Evolutionary conservation across 1,140 invertebrate genomes (phyloP), one percentile per base, ranked within the genome.

Genomic region (Dendroctonus valens): DNA sequence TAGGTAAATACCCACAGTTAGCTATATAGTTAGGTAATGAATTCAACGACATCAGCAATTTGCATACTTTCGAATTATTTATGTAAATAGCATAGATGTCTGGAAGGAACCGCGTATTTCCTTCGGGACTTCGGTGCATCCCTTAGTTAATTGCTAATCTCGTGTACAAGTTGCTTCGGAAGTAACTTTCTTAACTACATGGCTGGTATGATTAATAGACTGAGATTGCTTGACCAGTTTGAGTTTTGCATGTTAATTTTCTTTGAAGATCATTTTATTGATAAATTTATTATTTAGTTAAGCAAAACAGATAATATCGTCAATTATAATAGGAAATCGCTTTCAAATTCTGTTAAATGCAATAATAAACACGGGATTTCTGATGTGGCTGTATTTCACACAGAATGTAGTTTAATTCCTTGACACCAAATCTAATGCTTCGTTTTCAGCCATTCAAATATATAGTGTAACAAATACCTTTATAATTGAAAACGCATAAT

Each of bases 131-230:
- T 65, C 41, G 62, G 62, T 65, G 62, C 62, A 65, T 65, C 52
- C 62, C 53, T n/a, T 51, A 65, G 52, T 57, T 57, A 65, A 65
- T 65, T 65, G 62, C 52, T 65, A 65, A 65, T 65, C 49, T 55
- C 62, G 42, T 65, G 53, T 65, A 55, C 52, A 65, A 54, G 53
- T 55, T 65, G 8, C 11, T 39, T 49, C 38, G 6, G 53, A 57
- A 61, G 48, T 61, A 61, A 61, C 37, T 50, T 61, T 6, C 8
- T 50, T 61, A 63, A 54, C 51, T 50, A 41, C 50, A 65, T 49
- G 53, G 52, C 44, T 40, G 38, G 41, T 55, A 57, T 65, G 50
- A 65, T 57, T 57, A 57, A 55, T 65, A 12, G 62, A 57, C n/a
- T 39, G 62, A 57, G 62, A 65, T 57, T 65, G 44, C 52, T 65